These are phyloP conservation scores for Trypoxylus dichotomus DNA, from an alignment of 1,140 invertebrate genomes.

Conservation along the genomic window DNA sequence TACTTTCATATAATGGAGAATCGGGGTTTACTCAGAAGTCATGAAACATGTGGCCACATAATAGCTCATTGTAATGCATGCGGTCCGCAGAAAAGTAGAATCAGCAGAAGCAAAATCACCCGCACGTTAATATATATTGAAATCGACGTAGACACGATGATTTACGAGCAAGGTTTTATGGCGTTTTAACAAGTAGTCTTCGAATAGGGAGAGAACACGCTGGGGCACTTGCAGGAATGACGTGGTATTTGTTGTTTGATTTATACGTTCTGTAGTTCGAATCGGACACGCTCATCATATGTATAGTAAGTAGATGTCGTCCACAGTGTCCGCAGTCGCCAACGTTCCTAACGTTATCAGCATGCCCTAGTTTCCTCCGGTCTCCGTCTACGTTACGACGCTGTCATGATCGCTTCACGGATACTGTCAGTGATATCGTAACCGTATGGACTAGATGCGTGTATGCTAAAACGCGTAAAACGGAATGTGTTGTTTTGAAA, in stretches of 20 bases:
- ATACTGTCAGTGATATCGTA: not conserved
- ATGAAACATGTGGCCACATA: not conserved
- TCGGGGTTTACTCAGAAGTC: not conserved
- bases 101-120: conserved; percentile 14
- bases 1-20: not conserved
- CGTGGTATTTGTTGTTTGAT: conserved; percentile 19
- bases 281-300: conserved; percentile 3
- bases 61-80: not conserved
- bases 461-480: conserved; percentile 1
- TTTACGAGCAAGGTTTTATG: conserved; percentile 15
- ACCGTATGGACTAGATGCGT: not conserved
- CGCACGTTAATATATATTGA: conserved; percentile 19
- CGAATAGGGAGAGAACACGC: not conserved
- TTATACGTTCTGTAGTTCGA: not conserved
- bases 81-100: not conserved
- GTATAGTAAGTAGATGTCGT: not conserved
- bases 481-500: not conserved
- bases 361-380: not conserved
- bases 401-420: conserved; percentile 1
- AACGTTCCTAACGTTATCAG: not conserved
- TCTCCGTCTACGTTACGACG: not conserved
- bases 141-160: conserved; percentile 14
- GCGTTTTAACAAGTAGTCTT: conserved; percentile 20
- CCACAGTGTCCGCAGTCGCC: not conserved
- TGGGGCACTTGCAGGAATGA: not conserved